phyloP scores from a whole-genome alignment of 2,888 invertebrate species.

The Eupithecia inturbata region DNA sequence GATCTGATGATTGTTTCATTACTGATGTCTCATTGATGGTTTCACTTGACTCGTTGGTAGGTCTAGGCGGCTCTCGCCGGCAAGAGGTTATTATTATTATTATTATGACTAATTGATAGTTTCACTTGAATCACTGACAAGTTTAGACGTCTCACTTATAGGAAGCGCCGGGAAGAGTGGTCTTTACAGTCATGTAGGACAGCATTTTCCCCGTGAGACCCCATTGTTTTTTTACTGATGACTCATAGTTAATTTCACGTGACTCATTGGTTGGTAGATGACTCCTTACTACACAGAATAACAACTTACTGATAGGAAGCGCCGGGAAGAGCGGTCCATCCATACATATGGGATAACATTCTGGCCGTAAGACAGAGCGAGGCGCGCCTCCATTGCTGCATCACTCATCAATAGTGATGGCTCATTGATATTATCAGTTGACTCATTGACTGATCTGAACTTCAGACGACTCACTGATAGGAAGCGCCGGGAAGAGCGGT shows the following conservation, averaged over 20 bases:
- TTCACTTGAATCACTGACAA: background rate
- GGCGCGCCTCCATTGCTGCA: slow-evolving; percentile 98
- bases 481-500: slow-evolving; percentile 90
- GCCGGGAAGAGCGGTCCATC: background rate
- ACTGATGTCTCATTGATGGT: background rate
- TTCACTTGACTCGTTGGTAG: background rate
- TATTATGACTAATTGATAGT: background rate
- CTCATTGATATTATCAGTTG: background rate
- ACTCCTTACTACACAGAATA: too few relatives aligned
- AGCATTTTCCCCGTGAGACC: slow-evolving; percentile 91
- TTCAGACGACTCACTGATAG: slow-evolving; percentile 86
- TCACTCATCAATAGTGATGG: too few relatives aligned
- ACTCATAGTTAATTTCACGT: too few relatives aligned
- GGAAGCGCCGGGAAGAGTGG: slow-evolving; percentile 91
- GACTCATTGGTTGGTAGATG: too few relatives aligned
- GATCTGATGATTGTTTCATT: background rate
- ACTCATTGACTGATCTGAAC: background rate
- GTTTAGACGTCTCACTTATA: slow-evolving; percentile 80
- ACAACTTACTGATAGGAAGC: background rate
- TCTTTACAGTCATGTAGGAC: slow-evolving; percentile 95
- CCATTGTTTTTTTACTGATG: too few relatives aligned
- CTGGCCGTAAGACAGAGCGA: slow-evolving; percentile 85
- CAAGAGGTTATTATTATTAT: too few relatives aligned
- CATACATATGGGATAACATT: background rate
- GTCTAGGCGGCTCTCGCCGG: slow-evolving; percentile 77